Base-by-base conservation (phyloP, 2,888 invertebrate genomes). In the Celastrina argiolus region DNA sequence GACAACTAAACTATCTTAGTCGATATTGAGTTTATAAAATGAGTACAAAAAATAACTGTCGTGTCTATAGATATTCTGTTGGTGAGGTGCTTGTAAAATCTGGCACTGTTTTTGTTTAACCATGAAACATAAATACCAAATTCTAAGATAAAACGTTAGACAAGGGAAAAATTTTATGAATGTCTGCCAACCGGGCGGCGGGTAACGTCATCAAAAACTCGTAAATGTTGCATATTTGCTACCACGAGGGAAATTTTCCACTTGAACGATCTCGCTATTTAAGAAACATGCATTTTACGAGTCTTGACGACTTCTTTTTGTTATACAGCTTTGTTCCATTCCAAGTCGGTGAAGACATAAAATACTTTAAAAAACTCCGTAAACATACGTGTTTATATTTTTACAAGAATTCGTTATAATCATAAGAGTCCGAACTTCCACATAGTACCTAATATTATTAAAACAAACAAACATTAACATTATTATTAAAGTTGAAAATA, bases 211-310 rank as follows among this genome's bases (percentile, higher is more conserved):
- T 87, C 83, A 84, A 87, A 87, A 83, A 78, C 78, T 83, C 87
- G 87, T 87, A 88, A 88, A 88, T 80, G 85, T 81, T 81, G 82
- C 83, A 81, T 81, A 81, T 76, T 77, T 77, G 77, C 78, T 79
- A 80, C 81, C 82, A 80, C 80, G 78, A 81, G 79, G 80, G 80
- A 82, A 85, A 87, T 87, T 87, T 86, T 84, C 82, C 79, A 76
- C 80, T 82, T 75, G 81, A 85, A 79, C 77, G 78, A 76, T 75
- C 80, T 75, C 78, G 76, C 81, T 80, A 82, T 83, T 80, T 80
- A 78, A 74, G 76, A 79, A 79, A 83, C 81, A 82, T 83, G 82
- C 81, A 83, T 84, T 86, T 85, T 81, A 85, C 79, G 85, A 83
- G 76, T 61, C 39, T 36, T 64, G 39, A 63, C 26, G 16, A 59